Percentiles rank a stretch among this genome's conserved stretches.
Evolutionary conservation across 2,113 vertebrate genomes (phyloP).

Genomic region (Leptocoma aspasia): DNA sequence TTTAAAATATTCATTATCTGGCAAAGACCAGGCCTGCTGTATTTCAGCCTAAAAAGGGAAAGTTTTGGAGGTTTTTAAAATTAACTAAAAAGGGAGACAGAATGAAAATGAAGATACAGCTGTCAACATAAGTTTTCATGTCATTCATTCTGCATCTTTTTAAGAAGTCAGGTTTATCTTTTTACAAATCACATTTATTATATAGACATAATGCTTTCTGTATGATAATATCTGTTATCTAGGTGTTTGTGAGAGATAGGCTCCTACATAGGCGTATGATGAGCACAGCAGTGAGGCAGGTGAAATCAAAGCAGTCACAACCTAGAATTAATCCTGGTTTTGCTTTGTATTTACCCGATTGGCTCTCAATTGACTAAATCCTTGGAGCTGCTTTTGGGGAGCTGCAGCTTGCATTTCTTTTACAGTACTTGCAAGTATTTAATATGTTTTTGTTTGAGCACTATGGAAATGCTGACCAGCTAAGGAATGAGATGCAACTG

Average conservation of each 20-base stretch:
- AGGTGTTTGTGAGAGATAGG: neutral
- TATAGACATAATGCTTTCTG: neutral
- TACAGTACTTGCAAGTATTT: neutral
- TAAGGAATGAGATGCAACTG: neutral
- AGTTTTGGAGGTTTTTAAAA: constrained; percentile 17
- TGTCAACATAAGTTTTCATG: neutral
- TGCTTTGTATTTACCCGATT: neutral
- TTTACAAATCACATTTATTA: neutral
- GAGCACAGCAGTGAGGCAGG: neutral
- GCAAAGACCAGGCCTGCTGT: constrained; percentile 13
- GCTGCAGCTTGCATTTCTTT: neutral
- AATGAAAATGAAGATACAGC: constrained; percentile 11
- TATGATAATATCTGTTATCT: neutral
- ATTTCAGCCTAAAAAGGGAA: constrained; percentile 60
- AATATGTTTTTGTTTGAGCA: neutral
- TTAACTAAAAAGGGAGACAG: neutral
- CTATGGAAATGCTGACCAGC: neutral
- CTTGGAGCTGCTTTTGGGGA: neutral
- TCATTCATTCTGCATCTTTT: neutral
- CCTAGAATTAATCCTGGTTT: neutral
- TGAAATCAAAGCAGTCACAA: neutral
- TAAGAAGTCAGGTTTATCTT: neutral
- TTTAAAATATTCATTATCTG: constrained; percentile 54
- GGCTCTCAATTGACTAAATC: neutral
- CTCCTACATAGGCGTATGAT: neutral